phyloP scores from a whole-genome alignment of 2,113 vertebrate genomes.

The Zeus faber region DNA sequence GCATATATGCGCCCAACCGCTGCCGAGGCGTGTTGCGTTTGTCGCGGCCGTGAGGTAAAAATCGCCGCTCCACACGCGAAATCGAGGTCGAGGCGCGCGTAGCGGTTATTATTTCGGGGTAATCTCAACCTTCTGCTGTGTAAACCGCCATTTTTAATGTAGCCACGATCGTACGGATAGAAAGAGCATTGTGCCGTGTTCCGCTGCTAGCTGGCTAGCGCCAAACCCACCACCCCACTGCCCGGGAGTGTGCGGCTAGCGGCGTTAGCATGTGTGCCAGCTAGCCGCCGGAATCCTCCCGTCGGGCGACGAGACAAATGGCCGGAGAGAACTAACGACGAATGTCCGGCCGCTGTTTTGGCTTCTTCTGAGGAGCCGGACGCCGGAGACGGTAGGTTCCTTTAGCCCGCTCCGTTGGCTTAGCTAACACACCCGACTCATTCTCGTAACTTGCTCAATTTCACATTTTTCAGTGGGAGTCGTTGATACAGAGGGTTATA shows the following conservation, averaged over 20 bases:
- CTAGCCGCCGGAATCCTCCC: not conserved
- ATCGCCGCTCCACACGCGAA: no score
- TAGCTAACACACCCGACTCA: no score
- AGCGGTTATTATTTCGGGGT: conserved; percentile 48
- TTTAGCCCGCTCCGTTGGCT: no score
- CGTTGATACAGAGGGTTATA: no score
- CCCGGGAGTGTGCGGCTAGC: conserved; percentile 24
- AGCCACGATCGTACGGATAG: conserved; percentile 61
- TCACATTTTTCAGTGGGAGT: no score
- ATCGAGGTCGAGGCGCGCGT: no score
- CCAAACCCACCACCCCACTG: conserved; percentile 43
- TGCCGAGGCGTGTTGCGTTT: no score
- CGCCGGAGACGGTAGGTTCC: not conserved
- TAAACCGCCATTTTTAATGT: conserved; percentile 84
- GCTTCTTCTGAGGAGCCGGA: conserved; percentile 27
- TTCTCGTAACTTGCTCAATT: no score
- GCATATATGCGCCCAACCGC: no score
- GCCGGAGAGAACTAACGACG: conserved; percentile 10
- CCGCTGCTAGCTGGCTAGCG: conserved; percentile 47
- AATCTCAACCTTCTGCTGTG: conserved; percentile 63
- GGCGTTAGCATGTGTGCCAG: conserved; percentile 6
- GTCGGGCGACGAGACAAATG: not conserved
- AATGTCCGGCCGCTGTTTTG: conserved; percentile 12
- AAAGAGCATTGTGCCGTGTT: conserved; percentile 68
- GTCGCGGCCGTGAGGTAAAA: no score